Evolutionary conservation across 1,140 invertebrate genomes (phyloP), one percentile per base, ranked within the genome.

Genomic region (Battus philenor): DNA sequence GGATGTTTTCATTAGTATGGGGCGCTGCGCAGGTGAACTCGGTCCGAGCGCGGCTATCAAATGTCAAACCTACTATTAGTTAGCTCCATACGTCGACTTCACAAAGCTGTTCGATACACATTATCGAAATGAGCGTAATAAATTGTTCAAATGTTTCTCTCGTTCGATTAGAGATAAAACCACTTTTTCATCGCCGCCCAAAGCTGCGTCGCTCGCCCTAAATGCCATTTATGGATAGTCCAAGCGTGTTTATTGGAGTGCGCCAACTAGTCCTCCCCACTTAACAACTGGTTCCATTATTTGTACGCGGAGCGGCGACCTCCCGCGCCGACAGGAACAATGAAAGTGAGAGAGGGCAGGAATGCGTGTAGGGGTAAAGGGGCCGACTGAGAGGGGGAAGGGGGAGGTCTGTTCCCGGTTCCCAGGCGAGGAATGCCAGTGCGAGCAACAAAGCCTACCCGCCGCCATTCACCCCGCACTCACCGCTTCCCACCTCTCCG

Each of bases 311-410:
- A 63, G 43, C 71, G 62, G 66, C 79, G 79, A 83, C 79, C 79
- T 81, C 71, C 79, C 79, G 77, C 75, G 58, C 75, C 65, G 74
- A 66, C 59, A 61, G 68, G 73, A 76, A 83, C 79, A 81, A 83
- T 79, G 77, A 83, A 75, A 79, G 79, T 83, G 79, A 76, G 78
- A 76, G 78, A 81, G 75, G 71, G 69, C 72, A 71, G 75, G 76
- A 83, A 80, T 80, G 76, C 54, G 62, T 34, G 63, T 45, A 55
- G 54, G 55, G 47, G 41, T 30, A 57, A 29, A 43, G 47, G 45
- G 54, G 54, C 52, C 39, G 33, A 41, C 6, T 46, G 13, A 48
- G 44, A 45, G 49, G 22, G 54, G 44, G 59, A 41, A 39, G 44
- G 51, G 54, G 43, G 54, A 31, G 51, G 34, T 43, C 54, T 45